These are phyloP conservation scores for Calosoma granatense DNA, from an alignment of 1,140 invertebrate genomes.

Conservation along the genomic window DNA sequence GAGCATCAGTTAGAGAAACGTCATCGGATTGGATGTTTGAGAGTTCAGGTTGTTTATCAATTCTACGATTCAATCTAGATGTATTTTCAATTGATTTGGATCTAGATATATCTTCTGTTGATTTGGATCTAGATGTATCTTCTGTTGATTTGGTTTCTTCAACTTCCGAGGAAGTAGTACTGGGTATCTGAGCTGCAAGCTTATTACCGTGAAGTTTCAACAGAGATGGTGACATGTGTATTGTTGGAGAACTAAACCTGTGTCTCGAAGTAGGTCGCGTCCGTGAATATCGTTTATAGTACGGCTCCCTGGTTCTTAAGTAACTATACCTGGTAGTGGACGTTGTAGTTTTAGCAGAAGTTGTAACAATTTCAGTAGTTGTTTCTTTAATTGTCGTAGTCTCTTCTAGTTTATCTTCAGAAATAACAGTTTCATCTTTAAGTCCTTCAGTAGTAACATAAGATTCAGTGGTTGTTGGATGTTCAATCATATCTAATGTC, in stretches of 20 bases:
- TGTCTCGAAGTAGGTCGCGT: background rate
- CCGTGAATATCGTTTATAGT: background rate
- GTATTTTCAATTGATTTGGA: no score
- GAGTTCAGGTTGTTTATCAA: no score
- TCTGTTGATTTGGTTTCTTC: background rate
- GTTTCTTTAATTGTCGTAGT: conserved; percentile 14
- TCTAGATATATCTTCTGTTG: no score
- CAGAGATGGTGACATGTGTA: background rate
- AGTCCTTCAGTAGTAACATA: background rate
- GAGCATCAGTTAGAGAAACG: conserved; percentile 22
- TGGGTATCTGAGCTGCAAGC: background rate
- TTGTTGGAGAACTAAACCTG: background rate
- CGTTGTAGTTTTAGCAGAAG: conserved; percentile 13
- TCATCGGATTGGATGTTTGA: background rate
- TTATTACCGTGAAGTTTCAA: conserved; percentile 5
- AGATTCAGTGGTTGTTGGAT: conserved; percentile 4
- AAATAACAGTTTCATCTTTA: background rate
- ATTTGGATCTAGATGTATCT: no score
- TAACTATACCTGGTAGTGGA: background rate
- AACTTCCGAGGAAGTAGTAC: background rate
- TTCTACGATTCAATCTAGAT: no score
- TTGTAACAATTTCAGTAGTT: conserved; percentile 7
- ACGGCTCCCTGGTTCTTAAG: background rate
- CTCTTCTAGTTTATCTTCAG: conserved; percentile 13
- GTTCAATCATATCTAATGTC: background rate